phyloP scores from a whole-genome alignment of 2,113 vertebrate species.

The Cephalopholis sonnerati region DNA sequence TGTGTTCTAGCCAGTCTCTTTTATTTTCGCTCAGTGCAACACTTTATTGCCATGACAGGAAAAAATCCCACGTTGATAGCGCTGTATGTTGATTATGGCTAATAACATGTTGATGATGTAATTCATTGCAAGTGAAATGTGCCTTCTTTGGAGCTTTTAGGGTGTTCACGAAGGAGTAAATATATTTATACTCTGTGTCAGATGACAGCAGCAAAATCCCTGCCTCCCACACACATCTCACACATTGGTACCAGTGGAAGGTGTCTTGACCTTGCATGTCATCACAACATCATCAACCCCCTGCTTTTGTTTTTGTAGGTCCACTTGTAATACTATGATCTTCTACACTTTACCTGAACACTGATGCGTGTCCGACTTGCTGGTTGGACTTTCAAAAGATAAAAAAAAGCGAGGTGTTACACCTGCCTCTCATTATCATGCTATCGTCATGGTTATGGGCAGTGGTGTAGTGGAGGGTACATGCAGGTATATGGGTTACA shows the following conservation, averaged over 20 bases:
- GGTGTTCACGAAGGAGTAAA: background rate
- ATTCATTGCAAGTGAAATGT: background rate
- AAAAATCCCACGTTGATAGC: background rate
- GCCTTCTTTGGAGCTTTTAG: background rate
- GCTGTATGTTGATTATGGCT: background rate
- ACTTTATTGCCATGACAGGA: constrained; percentile 6
- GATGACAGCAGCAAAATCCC: background rate
- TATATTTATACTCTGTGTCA: background rate
- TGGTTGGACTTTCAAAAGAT: background rate
- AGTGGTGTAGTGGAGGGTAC: no score
- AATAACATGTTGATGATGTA: no score
- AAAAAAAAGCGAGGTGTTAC: background rate
- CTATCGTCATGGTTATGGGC: no score
- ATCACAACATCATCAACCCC: background rate
- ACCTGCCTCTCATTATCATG: no score
- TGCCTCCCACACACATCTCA: background rate
- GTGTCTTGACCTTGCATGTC: background rate
- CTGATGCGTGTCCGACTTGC: background rate
- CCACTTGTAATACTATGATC: background rate
- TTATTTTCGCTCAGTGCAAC: constrained; percentile 5
- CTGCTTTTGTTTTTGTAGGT: background rate
- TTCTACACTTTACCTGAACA: background rate
- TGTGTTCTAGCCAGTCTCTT: background rate
- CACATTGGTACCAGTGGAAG: background rate
- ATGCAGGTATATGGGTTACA: no score